Percentiles rank a stretch among this genome's conserved stretches.
phyloP scores from a whole-genome alignment of 1,140 invertebrate species.

The Bombus sylvicola region DNA sequence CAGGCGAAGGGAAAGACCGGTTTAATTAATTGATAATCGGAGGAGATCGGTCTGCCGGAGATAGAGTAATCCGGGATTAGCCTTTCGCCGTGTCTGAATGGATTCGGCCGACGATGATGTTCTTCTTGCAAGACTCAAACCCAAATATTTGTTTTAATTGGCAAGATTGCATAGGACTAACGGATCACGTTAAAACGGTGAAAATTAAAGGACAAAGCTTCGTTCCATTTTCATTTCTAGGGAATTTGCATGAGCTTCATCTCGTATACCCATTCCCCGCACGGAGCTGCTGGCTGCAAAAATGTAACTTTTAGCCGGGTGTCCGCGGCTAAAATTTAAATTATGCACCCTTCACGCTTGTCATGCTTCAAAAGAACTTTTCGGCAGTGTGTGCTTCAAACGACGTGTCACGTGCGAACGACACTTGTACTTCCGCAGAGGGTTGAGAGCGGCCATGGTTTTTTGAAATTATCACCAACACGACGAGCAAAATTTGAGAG shows the following conservation, averaged over 20 bases:
- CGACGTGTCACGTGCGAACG: slow-evolving; percentile 11
- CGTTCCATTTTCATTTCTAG: not conserved
- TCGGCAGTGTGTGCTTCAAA: not conserved
- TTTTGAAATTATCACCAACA: not conserved
- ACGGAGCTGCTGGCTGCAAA: slow-evolving; percentile 2
- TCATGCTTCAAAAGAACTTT: not conserved
- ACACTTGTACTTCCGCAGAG: not conserved
- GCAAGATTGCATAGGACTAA: slow-evolving; percentile 28
- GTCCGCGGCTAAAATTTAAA: slow-evolving; percentile 28
- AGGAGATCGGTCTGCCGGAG: slow-evolving; percentile 39
- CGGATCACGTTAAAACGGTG: slow-evolving; percentile 10
- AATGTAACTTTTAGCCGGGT: slow-evolving; percentile 7
- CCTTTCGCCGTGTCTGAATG: slow-evolving; percentile 32
- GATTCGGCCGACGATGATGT: not conserved
- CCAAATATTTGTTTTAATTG: slow-evolving; percentile 55
- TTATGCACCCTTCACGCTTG: slow-evolving; percentile 34
- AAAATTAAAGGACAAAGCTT: slow-evolving; percentile 4
- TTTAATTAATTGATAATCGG: slow-evolving; percentile 55
- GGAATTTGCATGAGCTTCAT: not conserved
- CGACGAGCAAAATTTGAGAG: not conserved
- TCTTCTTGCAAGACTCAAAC: slow-evolving; percentile 32
- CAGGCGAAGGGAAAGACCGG: slow-evolving; percentile 32
- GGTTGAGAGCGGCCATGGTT: not conserved
- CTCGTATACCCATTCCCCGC: no score
- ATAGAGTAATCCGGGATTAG: slow-evolving; percentile 43